Percentiles rank a stretch among this genome's conserved stretches.
Evolutionary conservation across 2,113 vertebrate species (phyloP).

Genomic region (Hippocampus mohnikei): DNA sequence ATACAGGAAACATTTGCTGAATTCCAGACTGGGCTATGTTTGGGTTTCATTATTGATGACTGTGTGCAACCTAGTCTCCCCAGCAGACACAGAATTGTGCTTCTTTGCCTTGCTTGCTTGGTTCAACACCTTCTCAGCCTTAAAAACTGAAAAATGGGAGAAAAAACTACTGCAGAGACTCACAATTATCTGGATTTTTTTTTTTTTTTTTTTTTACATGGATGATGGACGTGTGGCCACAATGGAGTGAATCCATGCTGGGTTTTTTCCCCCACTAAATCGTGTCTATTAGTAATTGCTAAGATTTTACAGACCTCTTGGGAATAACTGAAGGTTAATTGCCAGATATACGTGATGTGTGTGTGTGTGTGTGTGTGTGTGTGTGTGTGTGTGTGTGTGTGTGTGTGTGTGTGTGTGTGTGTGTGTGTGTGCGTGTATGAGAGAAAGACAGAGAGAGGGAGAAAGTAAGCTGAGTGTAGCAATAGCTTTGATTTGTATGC

Average conservation of each 20-base stretch:
- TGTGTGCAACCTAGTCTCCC: neutral
- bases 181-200: neutral
- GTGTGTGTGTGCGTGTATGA: neutral
- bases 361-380: neutral
- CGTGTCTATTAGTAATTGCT: neutral
- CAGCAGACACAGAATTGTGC: neutral
- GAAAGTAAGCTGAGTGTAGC: neutral
- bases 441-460: neutral
- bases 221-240: neutral
- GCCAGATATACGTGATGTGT: neutral
- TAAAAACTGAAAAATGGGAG: neutral
- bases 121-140: neutral
- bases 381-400: neutral
- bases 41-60: constrained; percentile 2
- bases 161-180: neutral
- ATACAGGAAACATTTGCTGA: neutral
- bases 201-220: no score
- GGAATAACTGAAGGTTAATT: neutral
- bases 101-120: neutral
- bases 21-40: neutral
- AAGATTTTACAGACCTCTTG: neutral
- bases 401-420: neutral
- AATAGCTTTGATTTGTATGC: neutral
- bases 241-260: neutral
- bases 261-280: neutral